Percentiles rank a stretch among this genome's conserved stretches.
These are phyloP conservation scores for Drosophila ogumai DNA, from an alignment of 1,140 invertebrate genomes.

Conservation along the genomic window DNA sequence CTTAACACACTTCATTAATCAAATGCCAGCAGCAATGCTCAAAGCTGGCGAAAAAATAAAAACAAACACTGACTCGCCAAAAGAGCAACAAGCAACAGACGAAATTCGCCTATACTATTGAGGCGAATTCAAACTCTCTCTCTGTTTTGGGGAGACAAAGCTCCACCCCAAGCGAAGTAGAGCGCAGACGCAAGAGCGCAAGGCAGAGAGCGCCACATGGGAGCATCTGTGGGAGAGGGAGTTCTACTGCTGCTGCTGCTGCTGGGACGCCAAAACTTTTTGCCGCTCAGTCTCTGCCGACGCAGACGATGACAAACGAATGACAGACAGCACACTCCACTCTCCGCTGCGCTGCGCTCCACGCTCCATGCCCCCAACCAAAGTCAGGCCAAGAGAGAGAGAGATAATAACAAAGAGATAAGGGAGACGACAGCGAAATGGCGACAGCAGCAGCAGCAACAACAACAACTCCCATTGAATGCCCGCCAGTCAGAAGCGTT, in stretches of 20 bases:
- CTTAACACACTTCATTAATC: slow-evolving; percentile 85
- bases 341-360: slow-evolving; percentile 33
- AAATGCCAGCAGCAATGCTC: slow-evolving; percentile 58
- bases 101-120: slow-evolving; percentile 49
- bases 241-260: slow-evolving; percentile 24
- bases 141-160: slow-evolving; percentile 44
- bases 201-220: slow-evolving; percentile 23
- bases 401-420: slow-evolving; percentile 82
- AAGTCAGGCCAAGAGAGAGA: slow-evolving; percentile 44
- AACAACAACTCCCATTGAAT: slow-evolving; percentile 50
- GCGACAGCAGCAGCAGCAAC: slow-evolving; percentile 48
- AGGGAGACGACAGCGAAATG: slow-evolving; percentile 71
- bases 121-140: slow-evolving; percentile 32
- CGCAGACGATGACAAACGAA: slow-evolving; percentile 78
- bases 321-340: slow-evolving; percentile 70
- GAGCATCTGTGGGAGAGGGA: slow-evolving; percentile 11
- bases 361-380: neutral
- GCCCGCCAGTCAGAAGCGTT: slow-evolving; percentile 83
- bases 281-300: slow-evolving; percentile 20
- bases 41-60: slow-evolving; percentile 26
- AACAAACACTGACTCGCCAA: slow-evolving; percentile 15
- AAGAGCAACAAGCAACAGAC: slow-evolving; percentile 37
- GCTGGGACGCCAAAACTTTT: slow-evolving; percentile 37
- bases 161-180: slow-evolving; percentile 64
- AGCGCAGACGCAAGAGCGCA: slow-evolving; percentile 68